A percentile compares a stretch with the other conserved stretches of the same genome.
Evolutionary conservation across 2,797 vertebrate genomes (phyloP).

Genomic region (Eremophila alpestris): DNA sequence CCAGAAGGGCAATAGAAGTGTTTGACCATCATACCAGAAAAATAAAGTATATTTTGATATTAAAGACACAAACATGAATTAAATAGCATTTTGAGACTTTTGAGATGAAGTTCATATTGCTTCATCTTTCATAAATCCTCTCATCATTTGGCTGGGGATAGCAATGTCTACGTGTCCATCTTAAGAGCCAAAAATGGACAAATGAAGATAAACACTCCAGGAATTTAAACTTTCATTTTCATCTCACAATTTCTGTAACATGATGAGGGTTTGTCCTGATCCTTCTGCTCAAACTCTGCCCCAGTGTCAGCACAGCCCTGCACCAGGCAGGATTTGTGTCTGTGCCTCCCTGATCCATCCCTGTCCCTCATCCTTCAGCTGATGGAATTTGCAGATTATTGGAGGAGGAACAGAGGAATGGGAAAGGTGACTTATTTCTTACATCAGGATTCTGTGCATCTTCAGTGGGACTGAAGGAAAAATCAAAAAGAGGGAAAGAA

Average conservation of each 20-base stretch:
- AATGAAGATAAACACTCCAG: neutral
- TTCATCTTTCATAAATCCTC: neutral
- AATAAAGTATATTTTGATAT: neutral
- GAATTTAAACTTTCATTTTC: slow-evolving; percentile 14
- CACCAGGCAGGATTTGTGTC: neutral
- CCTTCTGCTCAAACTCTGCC: neutral
- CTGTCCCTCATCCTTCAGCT: neutral
- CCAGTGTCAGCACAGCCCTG: neutral
- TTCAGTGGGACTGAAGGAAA: neutral
- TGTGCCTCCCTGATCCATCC: neutral
- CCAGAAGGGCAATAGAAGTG: neutral
- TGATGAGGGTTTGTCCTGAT: neutral
- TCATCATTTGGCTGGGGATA: neutral
- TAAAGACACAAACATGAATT: neutral
- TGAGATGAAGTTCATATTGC: neutral
- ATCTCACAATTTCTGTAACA: neutral
- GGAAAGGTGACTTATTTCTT: neutral
- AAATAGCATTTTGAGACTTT: neutral
- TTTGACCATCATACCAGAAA: neutral
- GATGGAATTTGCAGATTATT: slow-evolving; percentile 24
- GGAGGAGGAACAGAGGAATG: neutral
- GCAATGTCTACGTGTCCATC: neutral
- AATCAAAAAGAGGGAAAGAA: neutral
- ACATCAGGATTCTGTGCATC: neutral
- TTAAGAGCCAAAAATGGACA: neutral